A percentile compares a stretch with the other conserved stretches of the same genome.
phyloP scores from a whole-genome alignment of 2,113 vertebrate genomes.

The Chaetodon auriga region DNA sequence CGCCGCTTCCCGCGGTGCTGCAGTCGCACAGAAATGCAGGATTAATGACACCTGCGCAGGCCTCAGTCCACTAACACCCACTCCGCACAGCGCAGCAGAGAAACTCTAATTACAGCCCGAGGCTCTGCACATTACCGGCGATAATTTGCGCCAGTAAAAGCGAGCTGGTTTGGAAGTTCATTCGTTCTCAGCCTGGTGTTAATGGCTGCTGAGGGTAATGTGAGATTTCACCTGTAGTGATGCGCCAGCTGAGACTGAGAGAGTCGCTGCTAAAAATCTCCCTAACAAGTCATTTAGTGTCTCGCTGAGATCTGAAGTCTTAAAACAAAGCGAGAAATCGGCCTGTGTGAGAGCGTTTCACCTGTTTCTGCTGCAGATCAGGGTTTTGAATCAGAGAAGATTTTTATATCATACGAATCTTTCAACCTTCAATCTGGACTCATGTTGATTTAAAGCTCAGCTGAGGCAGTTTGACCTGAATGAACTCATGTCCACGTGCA shows the following conservation, averaged over 20 bases:
- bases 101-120: slow-evolving; percentile 68
- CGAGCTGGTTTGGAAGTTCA: slow-evolving; percentile 48
- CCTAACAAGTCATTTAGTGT: slow-evolving; percentile 16
- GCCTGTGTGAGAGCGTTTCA: not conserved
- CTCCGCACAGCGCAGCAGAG: slow-evolving; percentile 5
- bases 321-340: not conserved
- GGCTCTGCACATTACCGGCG: slow-evolving; percentile 51
- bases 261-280: not conserved
- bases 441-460: too few species aligned
- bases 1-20: slow-evolving; percentile 28
- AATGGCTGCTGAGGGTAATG: slow-evolving; percentile 58
- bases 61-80: slow-evolving; percentile 51
- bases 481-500: not conserved
- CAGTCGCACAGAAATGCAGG: slow-evolving; percentile 45
- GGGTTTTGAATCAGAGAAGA: too few species aligned
- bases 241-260: slow-evolving; percentile 15
- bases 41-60: slow-evolving; percentile 62
- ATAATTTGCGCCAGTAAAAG: slow-evolving; percentile 63
- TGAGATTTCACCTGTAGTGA: slow-evolving; percentile 60
- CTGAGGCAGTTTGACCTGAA: not conserved
- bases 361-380: too few species aligned
- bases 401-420: too few species aligned
- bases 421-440: too few species aligned
- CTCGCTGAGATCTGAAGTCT: not conserved
- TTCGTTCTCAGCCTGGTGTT: slow-evolving; percentile 44